Conservation (phyloP, 1,140 invertebrate genomes). For the Chironomus tepperi region DNA sequence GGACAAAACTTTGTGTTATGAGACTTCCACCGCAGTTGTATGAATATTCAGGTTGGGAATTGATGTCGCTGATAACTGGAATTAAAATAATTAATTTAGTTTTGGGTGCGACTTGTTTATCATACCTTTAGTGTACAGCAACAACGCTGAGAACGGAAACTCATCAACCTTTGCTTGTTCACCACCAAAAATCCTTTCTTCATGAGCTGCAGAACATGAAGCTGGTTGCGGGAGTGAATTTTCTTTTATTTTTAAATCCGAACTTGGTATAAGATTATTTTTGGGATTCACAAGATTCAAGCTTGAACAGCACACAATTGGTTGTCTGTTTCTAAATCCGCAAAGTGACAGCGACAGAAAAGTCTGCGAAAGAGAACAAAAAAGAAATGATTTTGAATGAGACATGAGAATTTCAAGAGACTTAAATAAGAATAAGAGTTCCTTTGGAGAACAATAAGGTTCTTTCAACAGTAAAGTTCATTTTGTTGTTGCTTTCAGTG, state of each 20-base stretch:
- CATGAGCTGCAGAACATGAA: not conserved
- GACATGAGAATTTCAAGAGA: no score
- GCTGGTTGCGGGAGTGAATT: not conserved
- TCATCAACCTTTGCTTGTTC: conserved; percentile 43
- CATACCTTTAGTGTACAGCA: conserved; percentile 49
- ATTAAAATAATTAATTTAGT: not conserved
- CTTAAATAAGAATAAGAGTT: no score
- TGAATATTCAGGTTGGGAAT: not conserved
- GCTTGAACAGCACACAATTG: not conserved
- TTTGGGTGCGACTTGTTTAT: no score
- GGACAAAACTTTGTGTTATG: not conserved
- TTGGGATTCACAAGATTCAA: not conserved
- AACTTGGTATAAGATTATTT: not conserved
- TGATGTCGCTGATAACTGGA: not conserved
- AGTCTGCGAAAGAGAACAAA: not conserved
- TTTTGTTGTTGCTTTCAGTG: no score
- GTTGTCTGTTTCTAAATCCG: not conserved
- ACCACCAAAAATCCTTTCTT: conserved; percentile 41
- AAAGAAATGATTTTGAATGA: no score
- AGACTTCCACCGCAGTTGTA: not conserved
- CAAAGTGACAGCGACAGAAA: not conserved
- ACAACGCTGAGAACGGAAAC: conserved; percentile 60
- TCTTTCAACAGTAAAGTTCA: no score
- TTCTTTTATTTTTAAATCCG: no score
- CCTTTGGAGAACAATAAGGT: no score